Base-by-base conservation (phyloP, 2,888 invertebrate genomes). In the Chamaedrilus cognettii region DNA sequence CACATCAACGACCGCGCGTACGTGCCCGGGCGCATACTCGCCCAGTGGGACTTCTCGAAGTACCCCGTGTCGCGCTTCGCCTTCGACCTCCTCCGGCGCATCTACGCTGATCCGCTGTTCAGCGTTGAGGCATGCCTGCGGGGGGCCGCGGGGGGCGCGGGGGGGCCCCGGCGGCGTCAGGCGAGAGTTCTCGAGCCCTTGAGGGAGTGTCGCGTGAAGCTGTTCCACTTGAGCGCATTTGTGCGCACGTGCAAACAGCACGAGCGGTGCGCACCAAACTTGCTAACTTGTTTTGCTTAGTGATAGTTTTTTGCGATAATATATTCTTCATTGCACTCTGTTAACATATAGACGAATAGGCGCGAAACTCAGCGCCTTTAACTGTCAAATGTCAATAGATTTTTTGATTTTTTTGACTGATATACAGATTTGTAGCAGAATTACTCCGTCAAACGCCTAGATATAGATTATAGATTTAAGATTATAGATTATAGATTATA, bases 21-120 rank as follows among this genome's bases (percentile, higher is more conserved):
- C 70, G 90, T 93, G 77, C 87, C 87, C 19, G 85, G 84, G 2
- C 77, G 82, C 31, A 83, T 87, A 58, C 76, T 87, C 28, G 79
- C 81, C 68, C 81, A 83, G 62, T 86, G 87, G 86, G 85, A 85
- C 74, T 87, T 83, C 80, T 87, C 82, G 67, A 90, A 90, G 78
- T 91, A 90, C 85, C 88, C 89, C n/a, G 93, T 94, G 15, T 91
- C 92, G 15, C 90, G 90, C 76, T 92, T 92, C 83, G 90, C 93
- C 0, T 89, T 88, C 76, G 88, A 90, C 72, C 85, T 93, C 52
- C 83, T 94, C 72, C 89, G 90, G 75, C 89, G 90, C 82, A 91
- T 93, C 87, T 87, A 87, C 77, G 85, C 86, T 11, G 92, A 93
- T 83, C 92, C 93, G 0, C 84, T 93, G 63, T 93, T 93, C 81